A percentile compares a stretch with the other conserved stretches of the same genome.
Evolutionary conservation across 2,113 vertebrate species (phyloP).

Genomic region (Burhinus bistriatus): DNA sequence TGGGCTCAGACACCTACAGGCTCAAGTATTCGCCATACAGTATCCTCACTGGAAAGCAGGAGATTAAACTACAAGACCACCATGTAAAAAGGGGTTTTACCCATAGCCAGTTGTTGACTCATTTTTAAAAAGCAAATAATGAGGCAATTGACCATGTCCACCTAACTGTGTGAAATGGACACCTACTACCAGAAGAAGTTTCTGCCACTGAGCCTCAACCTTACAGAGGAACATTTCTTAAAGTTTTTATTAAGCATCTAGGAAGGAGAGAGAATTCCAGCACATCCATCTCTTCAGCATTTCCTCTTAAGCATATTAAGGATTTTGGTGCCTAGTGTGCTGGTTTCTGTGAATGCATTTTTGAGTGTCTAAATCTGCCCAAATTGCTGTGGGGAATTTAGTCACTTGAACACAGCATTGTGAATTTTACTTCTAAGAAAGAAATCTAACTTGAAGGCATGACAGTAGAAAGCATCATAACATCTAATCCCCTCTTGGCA

Average conservation of each 20-base stretch:
- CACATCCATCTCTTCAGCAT: background rate
- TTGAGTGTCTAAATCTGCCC: background rate
- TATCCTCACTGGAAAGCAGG: background rate
- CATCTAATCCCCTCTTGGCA: background rate
- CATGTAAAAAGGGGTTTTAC: background rate
- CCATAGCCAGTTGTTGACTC: background rate
- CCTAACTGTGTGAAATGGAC: background rate
- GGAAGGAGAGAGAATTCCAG: background rate
- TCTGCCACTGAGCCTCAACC: background rate
- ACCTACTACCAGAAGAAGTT: background rate
- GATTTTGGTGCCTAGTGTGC: background rate
- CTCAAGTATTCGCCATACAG: background rate
- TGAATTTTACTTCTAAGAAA: background rate
- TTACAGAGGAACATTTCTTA: background rate
- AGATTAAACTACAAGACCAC: background rate
- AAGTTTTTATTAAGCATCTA: background rate
- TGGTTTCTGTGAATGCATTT: background rate
- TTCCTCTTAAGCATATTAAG: background rate
- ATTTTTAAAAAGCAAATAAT: background rate
- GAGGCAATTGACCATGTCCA: background rate
- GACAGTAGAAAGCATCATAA: background rate
- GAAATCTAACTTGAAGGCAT: background rate
- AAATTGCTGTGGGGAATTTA: background rate
- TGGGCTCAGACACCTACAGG: background rate
- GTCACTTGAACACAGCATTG: background rate